Percentiles rank a stretch among this genome's conserved stretches.
These are phyloP conservation scores for Tokudaia muenninki DNA, from an alignment of 2,797 vertebrate genomes.

Conservation along the genomic window DNA sequence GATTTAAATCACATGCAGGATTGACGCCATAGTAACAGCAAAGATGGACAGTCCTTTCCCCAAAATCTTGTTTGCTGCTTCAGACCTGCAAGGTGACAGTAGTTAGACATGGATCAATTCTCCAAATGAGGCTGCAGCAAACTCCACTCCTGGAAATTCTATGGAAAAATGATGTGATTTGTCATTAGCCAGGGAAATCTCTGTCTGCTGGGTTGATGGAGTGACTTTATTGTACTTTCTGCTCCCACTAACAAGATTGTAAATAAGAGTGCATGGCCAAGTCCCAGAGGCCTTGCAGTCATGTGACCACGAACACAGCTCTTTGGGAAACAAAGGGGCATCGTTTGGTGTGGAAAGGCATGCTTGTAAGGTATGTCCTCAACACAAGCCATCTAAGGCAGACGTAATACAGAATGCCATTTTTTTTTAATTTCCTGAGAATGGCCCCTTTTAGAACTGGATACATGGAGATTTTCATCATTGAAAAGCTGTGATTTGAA, in stretches of 20 bases:
- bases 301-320: slow-evolving; percentile 20
- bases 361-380: not conserved
- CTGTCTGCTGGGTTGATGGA: slow-evolving; percentile 31
- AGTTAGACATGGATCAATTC: slow-evolving; percentile 73
- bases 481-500: not conserved
- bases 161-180: slow-evolving; percentile 73
- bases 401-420: not conserved
- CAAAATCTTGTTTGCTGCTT: slow-evolving; percentile 75
- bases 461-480: not conserved
- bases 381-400: not conserved
- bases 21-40: slow-evolving; percentile 63
- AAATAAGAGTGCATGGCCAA: not conserved
- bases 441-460: not conserved
- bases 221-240: slow-evolving; percentile 67
- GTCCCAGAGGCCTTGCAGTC: slow-evolving; percentile 24
- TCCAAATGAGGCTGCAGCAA: slow-evolving; percentile 61
- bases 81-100: slow-evolving; percentile 76
- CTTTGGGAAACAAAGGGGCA: not conserved
- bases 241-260: slow-evolving; percentile 59
- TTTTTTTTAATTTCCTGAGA: slow-evolving; percentile 4
- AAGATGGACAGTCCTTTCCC: slow-evolving; percentile 37
- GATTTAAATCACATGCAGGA: slow-evolving; percentile 69
- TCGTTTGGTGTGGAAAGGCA: not conserved
- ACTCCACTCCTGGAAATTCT: slow-evolving; percentile 75
- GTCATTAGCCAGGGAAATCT: slow-evolving; percentile 62